These are phyloP conservation scores for Nothura maculosa DNA, from an alignment of 2,797 vertebrate genomes.

Conservation along the genomic window DNA sequence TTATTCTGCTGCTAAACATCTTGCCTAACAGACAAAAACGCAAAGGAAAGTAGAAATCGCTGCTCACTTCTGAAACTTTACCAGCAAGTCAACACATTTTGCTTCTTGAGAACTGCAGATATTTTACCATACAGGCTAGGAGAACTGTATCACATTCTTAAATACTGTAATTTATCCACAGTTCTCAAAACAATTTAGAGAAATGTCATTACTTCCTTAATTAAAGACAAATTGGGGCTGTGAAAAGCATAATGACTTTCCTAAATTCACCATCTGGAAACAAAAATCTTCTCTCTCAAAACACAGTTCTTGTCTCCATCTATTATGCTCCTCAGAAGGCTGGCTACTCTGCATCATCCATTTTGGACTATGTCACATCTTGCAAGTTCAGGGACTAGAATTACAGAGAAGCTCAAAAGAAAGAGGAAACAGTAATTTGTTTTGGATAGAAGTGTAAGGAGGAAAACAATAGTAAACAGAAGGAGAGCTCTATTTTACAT, in stretches of 20 bases:
- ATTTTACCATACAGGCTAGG: neutral
- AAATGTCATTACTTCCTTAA: neutral
- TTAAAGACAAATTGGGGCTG: neutral
- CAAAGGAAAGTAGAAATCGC: slow-evolving; percentile 2
- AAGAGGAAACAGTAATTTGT: neutral
- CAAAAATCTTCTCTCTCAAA: neutral
- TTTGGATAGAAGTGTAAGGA: neutral
- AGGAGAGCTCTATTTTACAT: neutral
- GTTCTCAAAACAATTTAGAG: neutral
- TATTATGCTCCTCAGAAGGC: neutral
- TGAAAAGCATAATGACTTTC: neutral
- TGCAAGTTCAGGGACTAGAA: neutral
- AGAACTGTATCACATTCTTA: neutral
- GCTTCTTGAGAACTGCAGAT: neutral
- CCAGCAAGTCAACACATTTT: neutral
- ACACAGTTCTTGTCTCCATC: neutral
- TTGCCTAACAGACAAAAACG: neutral
- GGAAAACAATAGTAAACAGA: neutral
- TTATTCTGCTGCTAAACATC: neutral
- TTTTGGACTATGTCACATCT: neutral
- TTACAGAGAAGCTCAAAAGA: neutral
- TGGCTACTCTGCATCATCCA: neutral
- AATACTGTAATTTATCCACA: neutral
- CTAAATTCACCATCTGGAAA: neutral
- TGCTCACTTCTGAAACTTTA: neutral